phyloP scores from a whole-genome alignment of 2,113 vertebrate genomes.

The Pholis gunnellus region DNA sequence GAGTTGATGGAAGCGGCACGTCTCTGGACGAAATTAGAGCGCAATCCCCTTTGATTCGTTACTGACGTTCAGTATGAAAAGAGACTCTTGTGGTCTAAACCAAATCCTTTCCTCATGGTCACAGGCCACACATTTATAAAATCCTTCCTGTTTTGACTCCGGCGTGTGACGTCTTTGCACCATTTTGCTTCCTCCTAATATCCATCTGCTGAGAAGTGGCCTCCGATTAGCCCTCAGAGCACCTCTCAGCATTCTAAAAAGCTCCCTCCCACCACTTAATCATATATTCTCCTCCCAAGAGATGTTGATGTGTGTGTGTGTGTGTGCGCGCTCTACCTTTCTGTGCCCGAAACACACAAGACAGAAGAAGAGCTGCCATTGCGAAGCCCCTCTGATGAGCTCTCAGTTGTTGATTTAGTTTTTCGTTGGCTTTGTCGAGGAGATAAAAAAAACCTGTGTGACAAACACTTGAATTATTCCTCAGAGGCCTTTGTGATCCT shows the following conservation, averaged over 20 bases:
- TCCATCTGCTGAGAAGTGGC: neutral
- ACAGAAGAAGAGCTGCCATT: neutral
- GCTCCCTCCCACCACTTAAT: neutral
- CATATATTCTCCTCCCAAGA: neutral
- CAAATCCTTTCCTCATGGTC: neutral
- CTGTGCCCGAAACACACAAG: neutral
- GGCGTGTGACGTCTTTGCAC: neutral
- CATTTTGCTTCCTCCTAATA: neutral
- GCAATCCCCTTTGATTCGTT: neutral
- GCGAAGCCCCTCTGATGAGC: neutral
- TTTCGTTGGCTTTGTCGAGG: neutral
- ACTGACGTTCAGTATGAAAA: neutral
- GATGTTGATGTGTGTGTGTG: neutral
- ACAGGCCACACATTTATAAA: neutral
- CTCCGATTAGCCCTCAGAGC: neutral
- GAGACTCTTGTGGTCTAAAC: neutral
- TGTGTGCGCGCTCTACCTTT: neutral
- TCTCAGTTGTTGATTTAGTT: neutral
- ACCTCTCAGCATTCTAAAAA: neutral
- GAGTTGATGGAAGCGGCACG: neutral
- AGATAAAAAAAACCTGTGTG: neutral
- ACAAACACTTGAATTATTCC: neutral
- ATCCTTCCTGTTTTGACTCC: neutral
- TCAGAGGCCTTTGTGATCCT: neutral
- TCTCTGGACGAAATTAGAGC: neutral